These are phyloP conservation scores for Anolis sagrei DNA, from an alignment of 2,113 vertebrate species.

Conservation along the genomic window DNA sequence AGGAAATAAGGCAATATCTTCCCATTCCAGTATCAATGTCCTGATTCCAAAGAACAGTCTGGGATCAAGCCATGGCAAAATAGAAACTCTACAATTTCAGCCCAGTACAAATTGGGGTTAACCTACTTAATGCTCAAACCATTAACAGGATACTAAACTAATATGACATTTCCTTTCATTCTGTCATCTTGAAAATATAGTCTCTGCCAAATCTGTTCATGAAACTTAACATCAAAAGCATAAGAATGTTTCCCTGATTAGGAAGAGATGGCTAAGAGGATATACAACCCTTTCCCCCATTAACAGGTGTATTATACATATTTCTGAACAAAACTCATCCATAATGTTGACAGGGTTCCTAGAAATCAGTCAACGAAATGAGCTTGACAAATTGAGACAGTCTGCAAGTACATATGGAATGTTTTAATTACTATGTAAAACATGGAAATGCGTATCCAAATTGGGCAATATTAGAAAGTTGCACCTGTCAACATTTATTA, in stretches of 20 bases:
- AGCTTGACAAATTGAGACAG: conserved; percentile 17
- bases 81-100: not conserved
- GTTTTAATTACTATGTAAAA: conserved; percentile 43
- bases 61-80: not conserved
- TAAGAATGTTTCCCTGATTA: not conserved
- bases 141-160: not conserved
- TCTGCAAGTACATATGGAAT: conserved; percentile 26
- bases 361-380: conserved; percentile 15
- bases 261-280: not conserved
- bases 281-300: not conserved
- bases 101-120: not conserved
- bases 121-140: not conserved
- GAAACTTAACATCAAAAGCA: not conserved
- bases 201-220: not conserved
- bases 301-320: not conserved
- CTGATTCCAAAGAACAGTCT: no score
- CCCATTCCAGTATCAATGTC: no score
- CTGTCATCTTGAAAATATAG: not conserved
- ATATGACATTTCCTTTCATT: not conserved
- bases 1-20: not conserved
- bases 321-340: not conserved
- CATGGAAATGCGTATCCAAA: conserved; percentile 31
- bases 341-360: conserved; percentile 3
- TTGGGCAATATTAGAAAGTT: not conserved
- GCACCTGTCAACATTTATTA: conserved; percentile 43